Evolutionary conservation across 2,888 invertebrate genomes (phyloP).

Genomic region (Eledone cirrhosa): DNA sequence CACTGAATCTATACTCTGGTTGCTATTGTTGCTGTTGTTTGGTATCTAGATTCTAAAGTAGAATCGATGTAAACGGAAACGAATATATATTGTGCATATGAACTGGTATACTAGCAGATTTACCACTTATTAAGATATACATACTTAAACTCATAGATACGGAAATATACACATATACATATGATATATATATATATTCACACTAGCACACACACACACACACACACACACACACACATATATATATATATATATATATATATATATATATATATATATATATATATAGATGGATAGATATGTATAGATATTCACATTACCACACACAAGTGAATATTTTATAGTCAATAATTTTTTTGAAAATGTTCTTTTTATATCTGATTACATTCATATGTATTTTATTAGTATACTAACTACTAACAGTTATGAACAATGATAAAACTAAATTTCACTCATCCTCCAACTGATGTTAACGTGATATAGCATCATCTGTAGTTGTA

Average conservation of each 20-base stretch:
- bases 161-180: not conserved
- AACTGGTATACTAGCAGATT: no score
- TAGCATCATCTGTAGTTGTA: no score
- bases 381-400: not conserved
- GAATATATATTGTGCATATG: no score
- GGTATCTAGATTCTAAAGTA: no score
- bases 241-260: conserved; percentile 13
- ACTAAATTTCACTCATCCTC: no score
- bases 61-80: no score
- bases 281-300: not conserved
- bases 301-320: not conserved
- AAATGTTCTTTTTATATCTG: not conserved
- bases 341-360: not conserved
- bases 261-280: not conserved
- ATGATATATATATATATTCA: not conserved
- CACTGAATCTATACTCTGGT: not conserved
- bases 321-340: not conserved
- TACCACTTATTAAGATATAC: not conserved
- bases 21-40: not conserved
- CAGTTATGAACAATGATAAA: no score
- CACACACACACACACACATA: not conserved
- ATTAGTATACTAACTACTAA: no score
- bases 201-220: not conserved
- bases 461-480: no score
- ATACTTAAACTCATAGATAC: not conserved